Conservation (phyloP, 1,140 invertebrate species). For the Portunus trituberculatus region DNA sequence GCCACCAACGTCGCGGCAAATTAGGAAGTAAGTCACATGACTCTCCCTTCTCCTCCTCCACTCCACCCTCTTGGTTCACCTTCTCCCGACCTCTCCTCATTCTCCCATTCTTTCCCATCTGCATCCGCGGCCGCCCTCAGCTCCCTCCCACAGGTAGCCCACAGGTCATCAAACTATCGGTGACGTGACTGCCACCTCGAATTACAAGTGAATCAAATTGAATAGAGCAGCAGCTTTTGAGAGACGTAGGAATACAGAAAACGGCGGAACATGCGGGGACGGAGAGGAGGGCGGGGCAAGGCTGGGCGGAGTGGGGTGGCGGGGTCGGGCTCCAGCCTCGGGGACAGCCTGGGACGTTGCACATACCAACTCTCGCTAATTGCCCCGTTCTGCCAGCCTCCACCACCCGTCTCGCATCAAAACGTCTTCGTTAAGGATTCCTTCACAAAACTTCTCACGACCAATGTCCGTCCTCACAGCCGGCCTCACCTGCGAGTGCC, state of each 20-base stretch:
- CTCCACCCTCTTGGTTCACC: not conserved
- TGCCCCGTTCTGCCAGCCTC: slow-evolving; percentile 34
- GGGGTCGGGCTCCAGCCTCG: not conserved
- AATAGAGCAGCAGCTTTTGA: not conserved
- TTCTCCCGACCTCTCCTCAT: not conserved
- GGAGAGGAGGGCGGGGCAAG: not conserved
- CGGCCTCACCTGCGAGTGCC: not conserved
- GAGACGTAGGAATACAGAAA: not conserved
- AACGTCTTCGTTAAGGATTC: slow-evolving; percentile 57
- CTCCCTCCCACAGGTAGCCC: not conserved
- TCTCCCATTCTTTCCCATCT: not conserved
- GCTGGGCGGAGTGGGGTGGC: not conserved
- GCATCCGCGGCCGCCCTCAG: not conserved
- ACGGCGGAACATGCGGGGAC: not conserved
- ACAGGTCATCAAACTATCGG: not conserved
- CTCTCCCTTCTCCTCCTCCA: not conserved
- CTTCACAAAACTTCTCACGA: slow-evolving; percentile 36
- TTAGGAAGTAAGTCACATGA: slow-evolving; percentile 25
- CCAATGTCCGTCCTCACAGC: not conserved
- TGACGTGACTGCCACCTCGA: not conserved
- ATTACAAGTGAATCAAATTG: not conserved
- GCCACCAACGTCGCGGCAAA: not conserved
- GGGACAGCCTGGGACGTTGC: not conserved
- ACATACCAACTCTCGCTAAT: slow-evolving; percentile 54
- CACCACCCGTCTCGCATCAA: slow-evolving; percentile 27